These are phyloP conservation scores for Rhinopomastus cyanomelas DNA, from an alignment of 2,113 vertebrate genomes.

Conservation along the genomic window DNA sequence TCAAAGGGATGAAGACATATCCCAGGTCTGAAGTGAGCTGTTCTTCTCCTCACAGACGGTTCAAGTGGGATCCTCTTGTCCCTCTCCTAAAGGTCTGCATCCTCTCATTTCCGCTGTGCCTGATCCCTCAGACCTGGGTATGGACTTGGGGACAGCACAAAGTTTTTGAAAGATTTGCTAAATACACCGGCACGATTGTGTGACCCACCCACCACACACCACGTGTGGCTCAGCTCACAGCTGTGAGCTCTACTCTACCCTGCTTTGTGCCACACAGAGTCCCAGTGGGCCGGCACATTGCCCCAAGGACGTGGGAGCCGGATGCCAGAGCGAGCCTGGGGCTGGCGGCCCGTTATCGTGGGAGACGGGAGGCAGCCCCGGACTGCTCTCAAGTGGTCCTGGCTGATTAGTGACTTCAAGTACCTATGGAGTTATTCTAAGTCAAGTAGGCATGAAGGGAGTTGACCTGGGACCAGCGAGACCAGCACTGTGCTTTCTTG, in stretches of 20 bases:
- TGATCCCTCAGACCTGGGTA: not conserved
- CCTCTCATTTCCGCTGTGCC: not conserved
- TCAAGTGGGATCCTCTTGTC: constrained; percentile 3
- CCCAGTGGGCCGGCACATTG: not conserved
- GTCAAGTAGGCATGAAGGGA: constrained; percentile 45
- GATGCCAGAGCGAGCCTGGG: fast-evolving
- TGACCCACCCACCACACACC: fast-evolving
- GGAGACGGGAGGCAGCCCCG: constrained; percentile 37
- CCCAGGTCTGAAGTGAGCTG: not conserved
- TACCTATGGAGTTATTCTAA: constrained; percentile 63
- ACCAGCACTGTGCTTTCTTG: not conserved
- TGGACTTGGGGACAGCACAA: not conserved
- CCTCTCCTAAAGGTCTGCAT: not conserved
- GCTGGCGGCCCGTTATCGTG: constrained; percentile 15
- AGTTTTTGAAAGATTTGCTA: not conserved
- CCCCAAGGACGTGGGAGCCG: not conserved
- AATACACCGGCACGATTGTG: not conserved
- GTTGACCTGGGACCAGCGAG: not conserved
- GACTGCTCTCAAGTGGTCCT: constrained; percentile 54
- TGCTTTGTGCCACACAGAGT: not conserved
- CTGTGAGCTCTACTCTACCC: not conserved
- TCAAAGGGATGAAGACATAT: not conserved
- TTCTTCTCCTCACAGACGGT: not conserved
- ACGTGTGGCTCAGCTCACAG: fast-evolving
- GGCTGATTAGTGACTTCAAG: constrained; percentile 65